Conservation (phyloP, 2,113 vertebrate genomes). For the Microtus pennsylvanicus region DNA sequence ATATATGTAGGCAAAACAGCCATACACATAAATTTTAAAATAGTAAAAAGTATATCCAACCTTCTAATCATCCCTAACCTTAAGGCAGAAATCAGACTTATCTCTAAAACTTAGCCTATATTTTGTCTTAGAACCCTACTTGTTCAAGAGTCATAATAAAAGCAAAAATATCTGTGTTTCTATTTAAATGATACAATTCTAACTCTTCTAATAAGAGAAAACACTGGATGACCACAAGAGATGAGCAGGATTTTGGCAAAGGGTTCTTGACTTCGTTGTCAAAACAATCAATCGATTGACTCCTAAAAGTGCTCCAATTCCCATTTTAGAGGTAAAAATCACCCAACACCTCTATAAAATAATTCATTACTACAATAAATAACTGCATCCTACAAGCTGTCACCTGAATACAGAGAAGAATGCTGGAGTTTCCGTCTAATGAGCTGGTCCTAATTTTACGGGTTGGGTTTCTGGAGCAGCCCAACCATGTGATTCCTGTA, state of each 20-base stretch:
- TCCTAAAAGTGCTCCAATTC: background rate
- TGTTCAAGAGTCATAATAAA: conserved; percentile 34
- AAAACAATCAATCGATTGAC: background rate
- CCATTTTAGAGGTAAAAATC: background rate
- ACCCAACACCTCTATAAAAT: background rate
- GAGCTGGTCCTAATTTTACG: conserved; percentile 37
- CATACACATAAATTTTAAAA: background rate
- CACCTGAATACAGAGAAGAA: background rate
- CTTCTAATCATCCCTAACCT: background rate
- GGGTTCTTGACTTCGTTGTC: background rate
- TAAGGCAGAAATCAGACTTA: conserved; percentile 23
- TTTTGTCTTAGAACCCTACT: background rate
- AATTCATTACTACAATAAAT: conserved; percentile 23
- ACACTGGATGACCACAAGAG: background rate
- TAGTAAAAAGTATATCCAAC: background rate
- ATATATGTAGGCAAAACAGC: background rate
- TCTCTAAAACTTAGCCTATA: background rate
- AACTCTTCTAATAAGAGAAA: conserved; percentile 11
- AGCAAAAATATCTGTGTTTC: background rate
- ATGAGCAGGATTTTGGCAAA: background rate
- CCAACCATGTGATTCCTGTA: background rate
- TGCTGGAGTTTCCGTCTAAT: background rate
- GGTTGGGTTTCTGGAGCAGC: background rate
- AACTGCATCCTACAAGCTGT: background rate
- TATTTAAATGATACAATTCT: conserved; percentile 7